Percentiles rank a stretch among this genome's conserved stretches.
Conservation (phyloP, 2,797 vertebrate species). For the Pempheris klunzingeri region DNA sequence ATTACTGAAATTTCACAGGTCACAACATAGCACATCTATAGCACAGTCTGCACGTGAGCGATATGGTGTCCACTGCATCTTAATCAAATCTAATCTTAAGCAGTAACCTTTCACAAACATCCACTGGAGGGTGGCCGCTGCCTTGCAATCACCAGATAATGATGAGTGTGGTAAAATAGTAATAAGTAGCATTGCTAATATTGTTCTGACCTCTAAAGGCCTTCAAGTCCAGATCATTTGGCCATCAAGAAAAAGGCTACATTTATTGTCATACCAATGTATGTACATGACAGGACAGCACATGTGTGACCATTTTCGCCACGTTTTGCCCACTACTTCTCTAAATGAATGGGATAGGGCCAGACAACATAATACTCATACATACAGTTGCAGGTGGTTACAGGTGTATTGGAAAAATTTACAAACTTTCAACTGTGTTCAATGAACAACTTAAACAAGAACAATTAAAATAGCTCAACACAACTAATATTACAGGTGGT, state of each 20-base stretch:
- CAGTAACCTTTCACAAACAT: conserved; percentile 19
- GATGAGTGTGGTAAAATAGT: conserved; percentile 14
- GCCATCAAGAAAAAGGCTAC: background rate
- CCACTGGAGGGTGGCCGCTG: background rate
- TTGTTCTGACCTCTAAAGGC: background rate
- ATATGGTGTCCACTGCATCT: conserved; percentile 33
- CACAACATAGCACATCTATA: conserved; percentile 12
- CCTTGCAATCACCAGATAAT: conserved; percentile 25
- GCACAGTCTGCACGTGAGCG: conserved; percentile 7
- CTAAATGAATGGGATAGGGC: background rate
- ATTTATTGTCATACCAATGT: background rate
- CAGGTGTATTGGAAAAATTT: no score
- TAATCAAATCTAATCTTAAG: conserved; percentile 36
- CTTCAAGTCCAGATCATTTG: background rate
- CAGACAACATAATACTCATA: background rate
- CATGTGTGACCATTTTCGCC: no score
- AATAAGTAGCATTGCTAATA: conserved; percentile 9
- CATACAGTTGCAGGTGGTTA: no score
- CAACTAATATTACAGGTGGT: no score
- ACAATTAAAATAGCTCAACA: no score
- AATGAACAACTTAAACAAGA: no score
- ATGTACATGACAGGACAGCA: background rate
- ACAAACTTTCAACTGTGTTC: no score
- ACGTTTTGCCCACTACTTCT: background rate
- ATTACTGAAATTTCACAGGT: conserved; percentile 30